Evolutionary conservation across 2,113 vertebrate species (phyloP).

Genomic region (Saimiri boliviensis): DNA sequence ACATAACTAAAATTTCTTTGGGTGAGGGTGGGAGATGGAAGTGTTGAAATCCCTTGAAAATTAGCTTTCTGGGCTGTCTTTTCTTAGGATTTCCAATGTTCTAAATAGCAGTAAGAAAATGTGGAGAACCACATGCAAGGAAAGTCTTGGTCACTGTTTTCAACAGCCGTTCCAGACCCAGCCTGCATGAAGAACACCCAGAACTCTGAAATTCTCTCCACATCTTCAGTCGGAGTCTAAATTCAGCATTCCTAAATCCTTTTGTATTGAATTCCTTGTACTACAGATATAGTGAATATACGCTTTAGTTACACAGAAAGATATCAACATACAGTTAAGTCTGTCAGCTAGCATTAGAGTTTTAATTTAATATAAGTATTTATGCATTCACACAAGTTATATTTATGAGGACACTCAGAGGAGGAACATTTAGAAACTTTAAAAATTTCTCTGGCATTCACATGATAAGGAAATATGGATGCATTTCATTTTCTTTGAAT

Average conservation of each 20-base stretch:
- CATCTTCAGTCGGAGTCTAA: background rate
- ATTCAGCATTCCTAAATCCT: background rate
- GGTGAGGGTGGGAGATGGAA: background rate
- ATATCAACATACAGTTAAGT: background rate
- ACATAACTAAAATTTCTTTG: background rate
- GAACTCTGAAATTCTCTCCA: background rate
- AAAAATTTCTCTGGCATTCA: constrained; percentile 74
- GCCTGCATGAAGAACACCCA: background rate
- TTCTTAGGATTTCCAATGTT: background rate
- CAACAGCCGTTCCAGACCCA: background rate
- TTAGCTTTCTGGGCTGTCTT: background rate
- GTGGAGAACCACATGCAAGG: background rate
- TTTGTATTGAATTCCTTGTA: constrained; percentile 31
- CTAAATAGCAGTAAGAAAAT: constrained; percentile 13
- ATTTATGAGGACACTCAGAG: constrained; percentile 73
- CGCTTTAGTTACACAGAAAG: constrained; percentile 48
- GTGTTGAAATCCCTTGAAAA: background rate
- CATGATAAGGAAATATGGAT: constrained; percentile 75
- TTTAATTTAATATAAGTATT: constrained; percentile 65
- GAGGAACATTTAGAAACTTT: constrained; percentile 71
- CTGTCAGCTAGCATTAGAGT: constrained; percentile 46
- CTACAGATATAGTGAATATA: constrained; percentile 36
- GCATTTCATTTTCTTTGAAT: constrained; percentile 82
- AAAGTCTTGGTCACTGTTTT: background rate
- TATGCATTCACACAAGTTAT: constrained; percentile 60